Evolutionary conservation across 2,888 invertebrate genomes (phyloP), one percentile per base, ranked within the genome.

Genomic region (Adelphocoris suturalis): DNA sequence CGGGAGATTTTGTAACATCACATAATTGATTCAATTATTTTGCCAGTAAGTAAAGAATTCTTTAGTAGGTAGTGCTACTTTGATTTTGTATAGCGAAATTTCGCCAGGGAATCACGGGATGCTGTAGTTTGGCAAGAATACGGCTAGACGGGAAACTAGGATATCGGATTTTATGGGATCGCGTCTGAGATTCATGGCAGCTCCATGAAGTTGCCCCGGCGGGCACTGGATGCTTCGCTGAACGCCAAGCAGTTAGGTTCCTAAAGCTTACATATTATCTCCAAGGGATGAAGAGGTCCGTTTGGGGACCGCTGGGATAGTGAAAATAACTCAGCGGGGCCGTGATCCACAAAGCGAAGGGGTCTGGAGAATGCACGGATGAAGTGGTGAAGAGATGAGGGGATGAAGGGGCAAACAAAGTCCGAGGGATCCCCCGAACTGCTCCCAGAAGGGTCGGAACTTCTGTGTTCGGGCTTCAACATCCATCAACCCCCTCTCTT

Each of bases 371-470:
- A 68, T 68, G 68, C 19, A 23, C 19, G 52, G 52, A 52, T 52
- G 52, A 52, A 37, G 37, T 37, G 37, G 37, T 4, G 37, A 37
- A 5, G 57, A 57, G 5, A 16, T 16, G 68, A 23, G 68, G n/a
- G n/a, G n/a, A n/a, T n/a, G n/a, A n/a, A n/a, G n/a, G 23, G 68
- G 68, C 19, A 68, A 68, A 68, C 68, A 68, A 68, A 68, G 68
- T 68, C 68, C 68, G 68, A 68, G 68, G 23, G 23, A 23, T 23
- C 23, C 68, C 12, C 68, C 12, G 23, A 68, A 68, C 68, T 68
- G 68, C 68, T 68, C 68, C 68, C 68, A 68, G 27, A 68, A 68
- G 68, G 68, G 68, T 68, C 68, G 68, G 27, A 68, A 68, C 68
- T 68, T 68, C 19, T 68, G 23, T 68, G 68, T 68, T 68, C 68